A percentile compares a stretch with the other conserved stretches of the same genome.
These are phyloP conservation scores for Laterallus jamaicensis DNA, from an alignment of 2,113 vertebrate species.

Conservation along the genomic window DNA sequence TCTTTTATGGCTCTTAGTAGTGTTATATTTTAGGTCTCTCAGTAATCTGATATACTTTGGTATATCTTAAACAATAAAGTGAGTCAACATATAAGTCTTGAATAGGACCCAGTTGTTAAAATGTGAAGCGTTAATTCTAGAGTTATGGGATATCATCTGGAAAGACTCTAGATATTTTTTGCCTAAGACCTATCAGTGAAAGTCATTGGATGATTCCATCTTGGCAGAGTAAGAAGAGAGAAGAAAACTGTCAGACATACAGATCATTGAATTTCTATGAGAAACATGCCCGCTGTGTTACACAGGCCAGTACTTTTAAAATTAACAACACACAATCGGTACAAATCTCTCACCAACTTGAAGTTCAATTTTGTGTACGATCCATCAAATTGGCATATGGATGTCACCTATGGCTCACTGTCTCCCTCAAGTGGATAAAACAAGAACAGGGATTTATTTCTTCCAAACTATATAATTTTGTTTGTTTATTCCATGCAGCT, in stretches of 20 bases:
- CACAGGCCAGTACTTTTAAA: neutral
- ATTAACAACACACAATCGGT: neutral
- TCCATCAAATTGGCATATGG: neutral
- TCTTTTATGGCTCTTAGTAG: neutral
- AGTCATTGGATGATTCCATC: neutral
- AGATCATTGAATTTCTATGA: accelerated
- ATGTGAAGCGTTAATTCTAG: neutral
- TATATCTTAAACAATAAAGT: neutral
- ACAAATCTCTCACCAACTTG: neutral
- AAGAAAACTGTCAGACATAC: neutral
- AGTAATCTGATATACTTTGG: neutral
- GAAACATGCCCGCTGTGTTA: neutral
- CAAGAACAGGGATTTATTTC: neutral
- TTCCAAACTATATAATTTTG: neutral
- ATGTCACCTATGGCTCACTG: conserved; percentile 25
- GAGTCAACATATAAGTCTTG: neutral
- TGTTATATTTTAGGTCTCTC: neutral
- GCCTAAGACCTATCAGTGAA: neutral
- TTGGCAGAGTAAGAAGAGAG: neutral
- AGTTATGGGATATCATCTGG: neutral
- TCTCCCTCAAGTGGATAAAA: conserved; percentile 54
- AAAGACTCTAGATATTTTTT: neutral
- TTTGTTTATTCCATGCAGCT: neutral
- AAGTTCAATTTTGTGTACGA: neutral
- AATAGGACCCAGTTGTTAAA: neutral